A percentile compares a stretch with the other conserved stretches of the same genome.
These are phyloP conservation scores for Elysia crispata DNA, from an alignment of 2,888 invertebrate genomes.

Conservation along the genomic window DNA sequence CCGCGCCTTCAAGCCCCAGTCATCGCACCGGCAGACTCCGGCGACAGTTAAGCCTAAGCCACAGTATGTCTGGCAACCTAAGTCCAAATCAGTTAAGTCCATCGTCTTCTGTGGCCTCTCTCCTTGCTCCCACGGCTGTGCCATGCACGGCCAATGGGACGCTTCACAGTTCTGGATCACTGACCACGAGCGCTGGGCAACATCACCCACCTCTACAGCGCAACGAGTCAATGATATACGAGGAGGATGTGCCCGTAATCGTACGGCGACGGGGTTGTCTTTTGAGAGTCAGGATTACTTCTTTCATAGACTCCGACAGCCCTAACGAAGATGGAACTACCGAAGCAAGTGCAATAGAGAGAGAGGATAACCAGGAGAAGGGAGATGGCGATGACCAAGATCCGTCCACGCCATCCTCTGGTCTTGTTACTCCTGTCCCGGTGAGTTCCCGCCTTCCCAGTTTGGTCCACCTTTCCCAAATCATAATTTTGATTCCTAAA, in stretches of 20 bases:
- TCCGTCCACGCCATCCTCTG: neutral
- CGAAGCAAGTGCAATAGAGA: neutral
- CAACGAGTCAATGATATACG: constrained; percentile 67
- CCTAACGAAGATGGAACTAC: constrained; percentile 44
- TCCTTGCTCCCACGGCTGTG: neutral
- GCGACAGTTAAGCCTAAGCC: constrained; percentile 29
- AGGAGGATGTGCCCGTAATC: constrained; percentile 75
- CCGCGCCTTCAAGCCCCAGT: neutral
- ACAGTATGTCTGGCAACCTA: neutral
- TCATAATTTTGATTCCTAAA: no score
- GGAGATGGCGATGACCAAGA: no score
- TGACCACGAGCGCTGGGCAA: constrained; percentile 12
- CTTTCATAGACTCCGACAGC: constrained; percentile 61
- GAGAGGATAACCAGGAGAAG: neutral
- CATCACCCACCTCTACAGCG: constrained; percentile 47
- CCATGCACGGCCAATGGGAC: neutral
- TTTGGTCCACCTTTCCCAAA: no score
- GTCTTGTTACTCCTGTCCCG: constrained; percentile 32
- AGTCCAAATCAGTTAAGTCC: constrained; percentile 42
- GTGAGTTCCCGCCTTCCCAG: constrained; percentile 32
- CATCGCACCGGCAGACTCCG: neutral
- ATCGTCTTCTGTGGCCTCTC: constrained; percentile 16
- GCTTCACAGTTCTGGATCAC: neutral
- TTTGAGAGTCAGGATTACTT: constrained; percentile 71
- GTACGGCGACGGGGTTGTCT: constrained; percentile 72